phyloP scores from a whole-genome alignment of 1,140 invertebrate species.

The Conus ventricosus region DNA sequence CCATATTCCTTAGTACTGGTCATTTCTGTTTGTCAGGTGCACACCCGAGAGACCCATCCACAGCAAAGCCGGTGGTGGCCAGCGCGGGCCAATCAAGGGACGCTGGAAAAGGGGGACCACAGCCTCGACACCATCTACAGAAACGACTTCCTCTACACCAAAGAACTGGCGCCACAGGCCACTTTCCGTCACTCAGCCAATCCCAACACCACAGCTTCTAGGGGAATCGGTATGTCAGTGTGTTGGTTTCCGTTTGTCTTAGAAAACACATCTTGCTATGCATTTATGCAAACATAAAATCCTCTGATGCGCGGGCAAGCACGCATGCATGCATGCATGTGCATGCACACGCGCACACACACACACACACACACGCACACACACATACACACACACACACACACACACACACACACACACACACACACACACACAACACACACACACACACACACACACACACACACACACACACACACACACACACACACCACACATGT shows the following conservation, averaged over 20 bases:
- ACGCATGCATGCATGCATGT: too few species aligned
- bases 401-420: too few species aligned
- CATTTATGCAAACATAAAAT: too few species aligned
- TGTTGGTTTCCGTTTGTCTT: background rate
- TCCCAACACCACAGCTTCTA: slow-evolving; percentile 61
- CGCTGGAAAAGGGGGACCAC: slow-evolving; percentile 54
- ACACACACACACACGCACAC: too few species aligned
- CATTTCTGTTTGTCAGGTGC: slow-evolving; percentile 41
- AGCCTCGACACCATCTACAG: slow-evolving; percentile 64
- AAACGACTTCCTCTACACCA: slow-evolving; percentile 54
- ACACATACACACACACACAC: too few species aligned
- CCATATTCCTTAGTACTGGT: background rate
- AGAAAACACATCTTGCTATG: too few species aligned
- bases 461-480: too few species aligned
- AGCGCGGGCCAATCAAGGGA: slow-evolving; percentile 55
- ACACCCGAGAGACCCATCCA: slow-evolving; percentile 55
- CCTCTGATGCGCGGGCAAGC: too few species aligned
- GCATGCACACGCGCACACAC: too few species aligned
- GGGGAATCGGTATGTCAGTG: slow-evolving; percentile 59
- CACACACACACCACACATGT: too few species aligned
- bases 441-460: too few species aligned
- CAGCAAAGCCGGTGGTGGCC: slow-evolving; percentile 66
- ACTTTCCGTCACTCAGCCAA: slow-evolving; percentile 62
- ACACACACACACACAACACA: too few species aligned
- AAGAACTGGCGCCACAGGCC: slow-evolving; percentile 43